Conservation (phyloP, 2,888 invertebrate genomes). For the Cremastinae sp. region DNA sequence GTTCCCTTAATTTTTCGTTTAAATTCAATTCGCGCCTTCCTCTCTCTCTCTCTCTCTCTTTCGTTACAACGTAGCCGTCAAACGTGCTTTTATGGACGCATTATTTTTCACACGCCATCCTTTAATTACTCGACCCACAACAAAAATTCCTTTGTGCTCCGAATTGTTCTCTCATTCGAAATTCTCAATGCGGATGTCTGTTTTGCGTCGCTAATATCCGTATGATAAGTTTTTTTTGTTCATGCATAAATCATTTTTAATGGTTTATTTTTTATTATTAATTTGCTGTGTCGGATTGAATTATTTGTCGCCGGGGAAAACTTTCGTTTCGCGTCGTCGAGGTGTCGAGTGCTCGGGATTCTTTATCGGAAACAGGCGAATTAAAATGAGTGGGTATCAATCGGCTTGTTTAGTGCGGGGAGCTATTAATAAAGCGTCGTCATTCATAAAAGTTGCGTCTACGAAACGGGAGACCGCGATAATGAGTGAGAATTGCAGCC, state of each 20-base stretch:
- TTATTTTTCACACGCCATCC: too few relatives aligned
- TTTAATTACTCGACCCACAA: too few relatives aligned
- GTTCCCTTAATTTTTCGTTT: slow-evolving; percentile 18
- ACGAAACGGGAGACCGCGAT: slow-evolving; percentile 27
- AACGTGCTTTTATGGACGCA: not conserved
- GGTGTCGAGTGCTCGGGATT: not conserved
- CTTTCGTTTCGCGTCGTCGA: too few relatives aligned
- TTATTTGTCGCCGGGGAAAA: too few relatives aligned
- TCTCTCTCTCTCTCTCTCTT: not conserved
- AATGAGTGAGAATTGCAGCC: slow-evolving; percentile 32
- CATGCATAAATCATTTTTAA: too few relatives aligned
- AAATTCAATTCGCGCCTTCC: slow-evolving; percentile 37
- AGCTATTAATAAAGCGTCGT: slow-evolving; percentile 45
- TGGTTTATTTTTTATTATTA: too few relatives aligned
- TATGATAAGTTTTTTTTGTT: too few relatives aligned
- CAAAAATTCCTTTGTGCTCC: too few relatives aligned
- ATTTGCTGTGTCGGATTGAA: too few relatives aligned
- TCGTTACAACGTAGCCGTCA: not conserved
- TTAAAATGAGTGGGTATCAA: not conserved
- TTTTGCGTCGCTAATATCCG: too few relatives aligned
- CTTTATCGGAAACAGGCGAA: not conserved
- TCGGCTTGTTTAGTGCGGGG: slow-evolving; percentile 6
- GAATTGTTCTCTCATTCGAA: too few relatives aligned
- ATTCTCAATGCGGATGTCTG: too few relatives aligned
- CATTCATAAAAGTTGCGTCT: slow-evolving; percentile 60